These are phyloP conservation scores for Epizoanthus scotinus DNA, from an alignment of 92 coral and sea anemone genomes.

Conservation along the genomic window DNA sequence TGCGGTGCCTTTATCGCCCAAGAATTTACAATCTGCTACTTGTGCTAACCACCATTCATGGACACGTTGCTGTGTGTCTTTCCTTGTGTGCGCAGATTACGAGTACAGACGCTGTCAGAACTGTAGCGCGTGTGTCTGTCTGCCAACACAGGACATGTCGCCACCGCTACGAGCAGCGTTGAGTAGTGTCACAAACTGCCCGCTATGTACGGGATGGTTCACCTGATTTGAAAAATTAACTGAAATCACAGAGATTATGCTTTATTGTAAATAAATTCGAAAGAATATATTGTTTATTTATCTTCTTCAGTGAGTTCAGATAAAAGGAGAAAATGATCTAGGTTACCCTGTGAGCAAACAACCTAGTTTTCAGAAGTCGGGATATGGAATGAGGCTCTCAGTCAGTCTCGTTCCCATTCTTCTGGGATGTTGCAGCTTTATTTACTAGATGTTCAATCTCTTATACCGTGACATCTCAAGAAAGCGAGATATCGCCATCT, in stretches of 20 bases:
- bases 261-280: neutral
- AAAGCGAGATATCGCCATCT: too few species aligned
- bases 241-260: too few species aligned
- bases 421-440: too few species aligned
- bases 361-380: too few species aligned
- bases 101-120: slow-evolving; percentile 54
- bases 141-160: slow-evolving; percentile 31
- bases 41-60: slow-evolving; percentile 55
- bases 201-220: slow-evolving; percentile 58
- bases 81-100: slow-evolving; percentile 40
- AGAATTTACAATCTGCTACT: slow-evolving; percentile 38
- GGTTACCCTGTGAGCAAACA: too few species aligned
- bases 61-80: slow-evolving; percentile 53
- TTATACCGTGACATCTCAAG: too few species aligned
- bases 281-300: neutral
- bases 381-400: too few species aligned
- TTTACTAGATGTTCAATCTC: too few species aligned
- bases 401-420: too few species aligned
- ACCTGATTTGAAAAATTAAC: neutral
- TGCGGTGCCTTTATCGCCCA: slow-evolving; percentile 39
- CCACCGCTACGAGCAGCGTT: slow-evolving; percentile 30
- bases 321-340: too few species aligned
- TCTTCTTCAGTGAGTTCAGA: too few species aligned
- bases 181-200: slow-evolving; percentile 32
- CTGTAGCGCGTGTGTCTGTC: slow-evolving; percentile 47